Evolutionary conservation across 2,888 invertebrate species (phyloP), one percentile per base, ranked within the genome.

Genomic region (Ectemnius lituratus): DNA sequence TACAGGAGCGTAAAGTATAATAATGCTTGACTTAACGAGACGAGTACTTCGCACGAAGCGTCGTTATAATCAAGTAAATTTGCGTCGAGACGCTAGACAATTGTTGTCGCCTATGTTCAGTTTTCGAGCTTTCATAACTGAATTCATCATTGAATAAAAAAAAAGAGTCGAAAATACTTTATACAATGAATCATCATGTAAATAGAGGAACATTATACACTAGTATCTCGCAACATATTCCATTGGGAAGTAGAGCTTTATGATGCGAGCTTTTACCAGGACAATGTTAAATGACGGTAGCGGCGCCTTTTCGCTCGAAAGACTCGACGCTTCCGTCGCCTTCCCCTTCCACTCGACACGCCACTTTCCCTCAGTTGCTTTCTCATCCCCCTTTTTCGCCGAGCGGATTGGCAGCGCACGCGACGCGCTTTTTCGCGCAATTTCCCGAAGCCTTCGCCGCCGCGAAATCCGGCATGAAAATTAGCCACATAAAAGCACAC

Each of bases 21-120:
- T 72, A 67, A 62, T 60, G 57, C 69, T 73, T 61, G 57, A 68
- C 52, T 68, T 68, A 52, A 68, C 72, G 68, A 46, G 72, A 47
- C 70, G 46, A 8, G 37, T 11, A 13, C 52, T 68, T 63, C 68
- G 45, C 52, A 27, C 37, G 28, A 18, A 16, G 13, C 37, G n/a
- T n/a, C 62, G 66, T 70, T 66, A 57, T 56, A 66, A 28, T 45
- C 18, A 57, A 67, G 72, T 62, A 72, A 72, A 67, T 72, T 59
- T 62, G n/a, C 45, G 47, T 72, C 52, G 52, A 1, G 52, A 14
- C 52, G 52, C 16, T 1, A 52, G 6, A 13, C 14, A n/a, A n/a
- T n/a, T 16, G 52, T 52, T 52, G 16, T 52, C 49, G 14, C 28
- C 4, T 0, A 37, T 8, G 8, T 37, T 37, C n/a, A n/a, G n/a